phyloP scores from a whole-genome alignment of 1,140 invertebrate species.

The Bombyx mandarina region DNA sequence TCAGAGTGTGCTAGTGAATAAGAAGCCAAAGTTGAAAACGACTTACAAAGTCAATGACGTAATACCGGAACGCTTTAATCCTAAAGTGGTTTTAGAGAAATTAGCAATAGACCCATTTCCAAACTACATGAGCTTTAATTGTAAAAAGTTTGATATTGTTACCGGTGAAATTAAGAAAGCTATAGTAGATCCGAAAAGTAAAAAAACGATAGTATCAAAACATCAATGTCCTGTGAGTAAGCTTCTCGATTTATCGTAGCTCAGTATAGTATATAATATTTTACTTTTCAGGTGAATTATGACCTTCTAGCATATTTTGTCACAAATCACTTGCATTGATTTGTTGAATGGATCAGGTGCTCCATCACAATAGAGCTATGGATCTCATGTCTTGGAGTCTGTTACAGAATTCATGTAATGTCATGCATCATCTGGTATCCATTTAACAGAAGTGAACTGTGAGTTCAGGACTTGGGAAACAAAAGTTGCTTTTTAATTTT shows the following conservation, averaged over 20 bases:
- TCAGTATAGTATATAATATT: too few relatives aligned
- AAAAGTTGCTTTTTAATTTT: too few relatives aligned
- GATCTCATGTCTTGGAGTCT: too few relatives aligned
- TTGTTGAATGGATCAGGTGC: too few relatives aligned
- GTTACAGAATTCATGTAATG: too few relatives aligned
- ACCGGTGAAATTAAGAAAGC: constrained; percentile 24
- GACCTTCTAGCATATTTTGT: too few relatives aligned
- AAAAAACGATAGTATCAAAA: constrained; percentile 43
- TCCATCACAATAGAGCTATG: too few relatives aligned
- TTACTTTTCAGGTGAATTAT: too few relatives aligned
- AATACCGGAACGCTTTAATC: constrained; percentile 33
- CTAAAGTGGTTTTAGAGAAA: constrained; percentile 32
- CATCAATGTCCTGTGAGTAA: constrained; percentile 36
- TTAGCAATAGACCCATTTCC: constrained; percentile 6
- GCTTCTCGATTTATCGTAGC: background rate
- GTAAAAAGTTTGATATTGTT: constrained; percentile 13
- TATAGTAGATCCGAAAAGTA: constrained; percentile 27
- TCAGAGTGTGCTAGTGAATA: constrained; percentile 10
- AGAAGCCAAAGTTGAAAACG: constrained; percentile 16
- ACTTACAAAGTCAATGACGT: constrained; percentile 28
- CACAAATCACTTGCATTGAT: too few relatives aligned
- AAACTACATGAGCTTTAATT: constrained; percentile 10
- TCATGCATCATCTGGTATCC: too few relatives aligned
- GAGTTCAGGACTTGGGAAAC: too few relatives aligned
- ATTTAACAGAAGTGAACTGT: too few relatives aligned